Evolutionary conservation across 2,888 invertebrate species (phyloP), one percentile per base, ranked within the genome.

Genomic region (Villa cingulata): DNA sequence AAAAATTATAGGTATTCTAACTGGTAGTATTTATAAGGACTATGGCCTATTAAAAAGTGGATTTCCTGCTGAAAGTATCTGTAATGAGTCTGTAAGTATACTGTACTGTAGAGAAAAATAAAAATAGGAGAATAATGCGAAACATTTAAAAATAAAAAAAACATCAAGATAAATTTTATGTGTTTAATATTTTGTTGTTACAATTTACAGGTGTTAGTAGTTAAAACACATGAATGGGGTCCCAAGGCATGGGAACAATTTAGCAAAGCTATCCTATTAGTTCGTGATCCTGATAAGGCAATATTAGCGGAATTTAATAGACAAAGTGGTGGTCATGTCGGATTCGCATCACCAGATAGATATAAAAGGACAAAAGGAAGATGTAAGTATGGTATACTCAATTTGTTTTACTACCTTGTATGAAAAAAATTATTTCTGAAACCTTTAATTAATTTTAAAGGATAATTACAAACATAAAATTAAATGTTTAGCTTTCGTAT

Each of bases 21-120:
- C 86, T 2, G 87, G 86, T 15, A 86, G 86, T 45, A 79, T 86
- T 36, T 87, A 87, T 66, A 83, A 83, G 72, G 87, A 87, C 62
- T 82, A 81, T 62, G 84, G 85, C 18, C 70, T 87, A 19, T 65
- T 81, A 53, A 78, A 81, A 59, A 84, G 85, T 57, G 86, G 86
- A 1, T 86, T 86, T 61, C 86, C 86, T 0, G 87, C 80, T 1
- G 86, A 86, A 64, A 81, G 80, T 62, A 73, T 86, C 1, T 74
- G 75, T 4, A 84, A 86, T 64, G 83, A 81, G 29, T 81, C 85
- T 12, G 86, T 52, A 39, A 23, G 18, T 32, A 34, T 43, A n/a
- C n/a, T n/a, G n/a, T 43, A 36, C 6, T 16, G 14, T 38, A 10
- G 9, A 2, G n/a, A n/a, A n/a, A n/a, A n/a, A n/a, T n/a, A n/a